phyloP scores from a whole-genome alignment of 2,888 invertebrate genomes.

The Meiosimyza platycephala region DNA sequence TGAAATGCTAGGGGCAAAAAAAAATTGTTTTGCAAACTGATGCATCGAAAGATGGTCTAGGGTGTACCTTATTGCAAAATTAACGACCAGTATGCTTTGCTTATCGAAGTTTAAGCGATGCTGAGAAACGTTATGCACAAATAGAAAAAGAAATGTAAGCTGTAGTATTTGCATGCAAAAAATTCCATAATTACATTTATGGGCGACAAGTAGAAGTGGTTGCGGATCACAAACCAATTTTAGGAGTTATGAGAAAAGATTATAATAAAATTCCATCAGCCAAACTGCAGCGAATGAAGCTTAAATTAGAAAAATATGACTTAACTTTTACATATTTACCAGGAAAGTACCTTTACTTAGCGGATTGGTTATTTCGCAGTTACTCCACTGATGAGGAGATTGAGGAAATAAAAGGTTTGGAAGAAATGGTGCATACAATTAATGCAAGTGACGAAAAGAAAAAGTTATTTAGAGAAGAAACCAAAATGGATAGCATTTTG shows the following conservation, averaged over 20 bases:
- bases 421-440: slow-evolving; percentile 39
- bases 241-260: slow-evolving; percentile 38
- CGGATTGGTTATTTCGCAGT: slow-evolving; percentile 44
- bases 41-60: slow-evolving; percentile 44
- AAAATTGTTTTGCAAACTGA: slow-evolving; percentile 39
- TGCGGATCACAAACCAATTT: slow-evolving; percentile 42
- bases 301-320: slow-evolving; percentile 47
- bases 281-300: slow-evolving; percentile 45
- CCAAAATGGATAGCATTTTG: slow-evolving; percentile 24
- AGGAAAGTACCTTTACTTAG: slow-evolving; percentile 47
- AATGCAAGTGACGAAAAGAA: slow-evolving; percentile 37
- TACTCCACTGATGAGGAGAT: slow-evolving; percentile 12
- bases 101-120: slow-evolving; percentile 43
- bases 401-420: slow-evolving; percentile 27
- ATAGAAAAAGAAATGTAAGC: slow-evolving; percentile 50
- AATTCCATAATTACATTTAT: slow-evolving; percentile 48
- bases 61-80: slow-evolving; percentile 40
- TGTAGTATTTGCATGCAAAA: slow-evolving; percentile 45
- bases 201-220: slow-evolving; percentile 37
- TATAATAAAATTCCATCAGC: slow-evolving; percentile 43
- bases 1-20: slow-evolving; percentile 26
- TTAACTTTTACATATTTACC: slow-evolving; percentile 47
- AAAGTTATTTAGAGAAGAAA: slow-evolving; percentile 32
- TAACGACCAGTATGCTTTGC: slow-evolving; percentile 43
- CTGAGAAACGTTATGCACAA: slow-evolving; percentile 48